Conservation (phyloP, 2,888 invertebrate species). For the Thereva unica region DNA sequence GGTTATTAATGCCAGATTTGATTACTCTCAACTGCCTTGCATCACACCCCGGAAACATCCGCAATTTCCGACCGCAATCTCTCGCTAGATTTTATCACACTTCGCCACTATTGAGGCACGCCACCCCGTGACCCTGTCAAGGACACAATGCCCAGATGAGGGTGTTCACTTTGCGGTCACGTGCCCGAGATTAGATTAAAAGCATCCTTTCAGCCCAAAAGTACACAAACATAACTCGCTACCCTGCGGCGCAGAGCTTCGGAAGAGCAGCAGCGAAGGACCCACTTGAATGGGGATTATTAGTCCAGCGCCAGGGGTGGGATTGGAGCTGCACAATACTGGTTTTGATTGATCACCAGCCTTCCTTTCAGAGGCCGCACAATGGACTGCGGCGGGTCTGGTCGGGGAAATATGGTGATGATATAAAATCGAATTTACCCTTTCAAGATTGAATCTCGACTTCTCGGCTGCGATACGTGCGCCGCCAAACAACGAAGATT, state of each 20-base stretch:
- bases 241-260: slow-evolving; percentile 18
- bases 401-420: slow-evolving; percentile 13
- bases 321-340: slow-evolving; percentile 20
- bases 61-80: slow-evolving; percentile 10
- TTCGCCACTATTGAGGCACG: not conserved
- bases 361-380: slow-evolving; percentile 7
- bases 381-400: not conserved
- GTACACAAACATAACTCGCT: slow-evolving; percentile 33
- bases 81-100: slow-evolving; percentile 21
- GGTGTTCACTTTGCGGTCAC: slow-evolving; percentile 52
- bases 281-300: slow-evolving; percentile 42
- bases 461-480: not conserved
- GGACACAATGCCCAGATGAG: slow-evolving; percentile 42
- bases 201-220: slow-evolving; percentile 18
- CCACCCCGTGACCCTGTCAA: slow-evolving; percentile 38
- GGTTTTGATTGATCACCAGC: slow-evolving; percentile 39
- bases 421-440: slow-evolving; percentile 13
- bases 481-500: slow-evolving; percentile 32
- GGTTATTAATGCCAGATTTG: slow-evolving; percentile 3
- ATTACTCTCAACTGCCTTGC: slow-evolving; percentile 1
- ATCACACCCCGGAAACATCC: too few species aligned
- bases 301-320: slow-evolving; percentile 19
- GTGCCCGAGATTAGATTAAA: slow-evolving; percentile 47
- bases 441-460: slow-evolving; percentile 10
- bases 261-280: slow-evolving; percentile 20